Percentiles rank a stretch among this genome's conserved stretches.
These are phyloP conservation scores for Addax nasomaculatus DNA, from an alignment of 2,113 vertebrate genomes.

Conservation along the genomic window DNA sequence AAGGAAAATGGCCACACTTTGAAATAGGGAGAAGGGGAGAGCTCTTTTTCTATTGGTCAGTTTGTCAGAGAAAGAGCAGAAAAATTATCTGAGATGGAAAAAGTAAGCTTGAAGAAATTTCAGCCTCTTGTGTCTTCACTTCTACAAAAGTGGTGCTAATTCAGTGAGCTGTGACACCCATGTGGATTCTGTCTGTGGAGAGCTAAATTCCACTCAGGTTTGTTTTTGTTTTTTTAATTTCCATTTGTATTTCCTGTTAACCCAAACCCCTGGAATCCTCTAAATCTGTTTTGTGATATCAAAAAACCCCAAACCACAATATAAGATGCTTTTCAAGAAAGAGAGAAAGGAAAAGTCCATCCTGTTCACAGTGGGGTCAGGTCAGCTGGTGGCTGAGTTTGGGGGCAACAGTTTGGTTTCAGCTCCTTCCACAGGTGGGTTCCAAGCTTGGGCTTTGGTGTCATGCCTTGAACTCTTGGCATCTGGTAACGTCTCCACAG, in stretches of 20 bases:
- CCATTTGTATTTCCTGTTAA: slow-evolving; percentile 44
- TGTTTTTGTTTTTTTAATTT: background rate
- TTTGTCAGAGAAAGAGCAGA: background rate
- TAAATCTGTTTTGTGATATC: slow-evolving; percentile 8
- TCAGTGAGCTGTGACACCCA: background rate
- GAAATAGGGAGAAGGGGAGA: background rate
- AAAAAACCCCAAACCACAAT: background rate
- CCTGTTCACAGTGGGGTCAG: background rate
- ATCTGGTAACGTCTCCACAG: background rate
- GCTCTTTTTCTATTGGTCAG: background rate
- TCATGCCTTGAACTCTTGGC: background rate
- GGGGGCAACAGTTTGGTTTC: accelerated
- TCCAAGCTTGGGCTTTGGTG: background rate
- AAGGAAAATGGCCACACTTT: background rate
- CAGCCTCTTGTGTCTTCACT: background rate
- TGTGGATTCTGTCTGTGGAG: slow-evolving; percentile 14
- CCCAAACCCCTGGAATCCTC: slow-evolving; percentile 55
- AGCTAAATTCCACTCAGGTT: background rate
- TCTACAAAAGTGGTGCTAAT: background rate
- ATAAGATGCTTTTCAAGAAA: background rate
- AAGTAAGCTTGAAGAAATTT: background rate
- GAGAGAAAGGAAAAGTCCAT: background rate
- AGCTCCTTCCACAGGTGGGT: background rate
- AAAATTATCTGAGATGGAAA: background rate
- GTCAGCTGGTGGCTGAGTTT: background rate